Evolutionary conservation across 1,140 invertebrate genomes (phyloP).

Genomic region (Caenorhabditis latens): DNA sequence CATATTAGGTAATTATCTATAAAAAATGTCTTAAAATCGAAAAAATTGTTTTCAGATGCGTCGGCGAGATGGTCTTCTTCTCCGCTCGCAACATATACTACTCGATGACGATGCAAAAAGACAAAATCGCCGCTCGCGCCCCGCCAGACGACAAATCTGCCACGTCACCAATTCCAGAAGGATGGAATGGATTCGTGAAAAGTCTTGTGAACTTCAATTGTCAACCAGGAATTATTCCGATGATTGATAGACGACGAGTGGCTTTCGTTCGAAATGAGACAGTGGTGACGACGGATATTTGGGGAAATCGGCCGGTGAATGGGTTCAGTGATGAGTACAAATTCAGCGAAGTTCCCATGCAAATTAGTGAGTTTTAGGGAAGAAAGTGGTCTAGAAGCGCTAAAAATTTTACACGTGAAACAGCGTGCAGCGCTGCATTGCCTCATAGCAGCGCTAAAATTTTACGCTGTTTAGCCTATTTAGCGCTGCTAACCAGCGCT

Average conservation of each 20-base stretch:
- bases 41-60: not conserved
- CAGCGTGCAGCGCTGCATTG: no score
- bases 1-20: constrained; percentile 18
- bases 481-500: no score
- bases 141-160: not conserved
- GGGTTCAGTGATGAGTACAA: constrained; percentile 14
- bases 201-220: constrained; percentile 36
- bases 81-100: constrained; percentile 11
- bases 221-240: constrained; percentile 29
- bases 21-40: no score
- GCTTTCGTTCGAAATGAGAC: constrained; percentile 19
- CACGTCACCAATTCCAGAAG: not conserved
- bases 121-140: not conserved
- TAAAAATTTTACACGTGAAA: no score
- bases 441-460: no score
- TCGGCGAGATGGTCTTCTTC: constrained; percentile 26
- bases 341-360: constrained; percentile 9
- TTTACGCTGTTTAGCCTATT: no score
- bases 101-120: constrained; percentile 30
- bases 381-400: no score
- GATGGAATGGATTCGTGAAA: constrained; percentile 27
- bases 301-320: constrained; percentile 10
- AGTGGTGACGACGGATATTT: constrained; percentile 5
- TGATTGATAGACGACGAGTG: constrained; percentile 5
- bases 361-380: not conserved